Base-by-base conservation (phyloP, 35 echinoderm and acorn worm species). In the Stichopus chloronotus region DNA sequence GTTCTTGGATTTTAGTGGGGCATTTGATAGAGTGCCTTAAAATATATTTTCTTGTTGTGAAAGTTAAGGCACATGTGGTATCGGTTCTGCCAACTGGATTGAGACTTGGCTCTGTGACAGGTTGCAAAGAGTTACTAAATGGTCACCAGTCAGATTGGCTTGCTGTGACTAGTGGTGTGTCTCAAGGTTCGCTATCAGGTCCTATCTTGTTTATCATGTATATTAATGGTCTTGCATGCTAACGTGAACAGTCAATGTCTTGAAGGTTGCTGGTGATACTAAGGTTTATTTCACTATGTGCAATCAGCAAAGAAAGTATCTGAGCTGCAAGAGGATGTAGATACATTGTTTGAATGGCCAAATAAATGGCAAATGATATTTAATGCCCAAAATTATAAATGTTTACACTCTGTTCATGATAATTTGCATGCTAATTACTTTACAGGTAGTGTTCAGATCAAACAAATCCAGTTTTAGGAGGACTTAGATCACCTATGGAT, bases 31-130 rank as follows among this genome's bases (percentile, higher is more conserved):
- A 19, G 63, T 69, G 19, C 63, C 19, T 8, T 69, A 69, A 19
- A 19, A 8, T 19, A 69, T 9, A 69, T 8, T 69, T 9, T 69
- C 19, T 69, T 19, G 19, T 19, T 69, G 19, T 19, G 19, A 69
- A 69, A 69, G 63, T 20, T 71, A 20, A 20, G 1, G 65, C 65
- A 20, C 65, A 71, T 71, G 65, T 71, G 65, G 65, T 71, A 12
- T 71, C 65, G n/a, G 65, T 71, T 71, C 65, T 71, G 63, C 72
- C 72, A 12, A 76, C 72, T 76, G 72, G 72, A 76, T 76, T 76
- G 72, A 76, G 24, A 76, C 4, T 76, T 76, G 72, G 72, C 72
- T 76, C 0, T 5, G 0, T 76, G 72, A 76, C 72, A 76, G 72
- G 72, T 16, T 76, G 72, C 72, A 8, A 76, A 20, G 72, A 76